Evolutionary conservation across 2,797 vertebrate genomes (phyloP), one percentile per base, ranked within the genome.

Genomic region (Brotogeris chrysoptera): DNA sequence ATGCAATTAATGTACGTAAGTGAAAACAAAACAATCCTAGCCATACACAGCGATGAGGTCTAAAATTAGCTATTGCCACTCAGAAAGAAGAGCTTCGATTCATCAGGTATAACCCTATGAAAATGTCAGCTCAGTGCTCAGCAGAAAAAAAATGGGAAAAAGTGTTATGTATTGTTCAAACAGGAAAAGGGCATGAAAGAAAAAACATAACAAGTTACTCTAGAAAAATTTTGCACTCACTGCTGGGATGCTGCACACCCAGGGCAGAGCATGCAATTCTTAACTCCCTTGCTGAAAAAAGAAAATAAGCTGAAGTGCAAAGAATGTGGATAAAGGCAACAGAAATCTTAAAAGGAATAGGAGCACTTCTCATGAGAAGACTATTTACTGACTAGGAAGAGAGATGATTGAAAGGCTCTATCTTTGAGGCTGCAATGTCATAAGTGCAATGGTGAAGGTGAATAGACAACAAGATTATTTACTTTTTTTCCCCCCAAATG

Each of bases 71-170:
- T 93, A 34, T 81, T 94, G 50, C 66, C 43, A 39, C 43, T 94
- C 59, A 68, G 85, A 69, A 92, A 83, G 50, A 82, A 92, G 27
- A 83, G 39, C 70, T 94, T 93, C 53, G 43, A n/a, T 46, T 90
- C 43, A 50, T 88, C 59, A 32, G 36, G 12, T 88, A 63, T 72
- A 90, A 70, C 70, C 39, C 63, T 76, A 60, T 63, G 88, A 94
- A 96, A 94, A 96, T 92, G 78, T 93, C 86, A 90, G n/a, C 72
- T 91, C 46, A 69, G 46, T 39, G n/a, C 63, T 95, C 86, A 81
- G 88, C 78, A 81, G 77, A 84, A 69, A 81, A 61, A 94, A 94
- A 81, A 81, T 66, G 47, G 8, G 32, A 96, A 92, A 92, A 71
- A 74, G 52, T 64, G 30, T 47, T 82, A 73, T 11, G 36, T 86